Percentiles rank a stretch among this genome's conserved stretches.
Evolutionary conservation across 2,797 vertebrate genomes (phyloP).

Genomic region (Lutra lutra): DNA sequence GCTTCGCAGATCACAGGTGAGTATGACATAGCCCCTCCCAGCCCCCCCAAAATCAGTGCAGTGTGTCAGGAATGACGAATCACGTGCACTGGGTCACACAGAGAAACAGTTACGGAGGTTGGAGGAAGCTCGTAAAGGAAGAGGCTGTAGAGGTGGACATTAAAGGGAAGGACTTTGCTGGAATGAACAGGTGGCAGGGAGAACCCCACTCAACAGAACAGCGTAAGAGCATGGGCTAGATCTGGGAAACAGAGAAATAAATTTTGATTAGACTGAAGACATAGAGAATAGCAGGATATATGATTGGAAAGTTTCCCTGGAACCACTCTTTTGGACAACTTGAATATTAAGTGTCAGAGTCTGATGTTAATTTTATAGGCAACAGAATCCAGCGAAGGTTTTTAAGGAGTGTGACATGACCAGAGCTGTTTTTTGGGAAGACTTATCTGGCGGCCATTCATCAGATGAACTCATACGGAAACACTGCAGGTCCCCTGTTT

Average conservation of each 20-base stretch:
- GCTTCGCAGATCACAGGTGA: not conserved
- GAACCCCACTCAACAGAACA: not conserved
- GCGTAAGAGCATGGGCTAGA: not conserved
- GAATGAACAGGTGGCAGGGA: not conserved
- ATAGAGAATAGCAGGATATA: not conserved
- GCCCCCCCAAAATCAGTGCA: not conserved
- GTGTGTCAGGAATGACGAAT: not conserved
- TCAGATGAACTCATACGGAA: not conserved
- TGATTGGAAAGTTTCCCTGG: not conserved
- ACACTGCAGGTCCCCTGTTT: not conserved
- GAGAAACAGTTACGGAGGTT: not conserved
- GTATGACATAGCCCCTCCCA: not conserved
- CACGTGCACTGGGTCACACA: not conserved
- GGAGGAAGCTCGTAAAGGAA: not conserved
- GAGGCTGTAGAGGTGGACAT: not conserved
- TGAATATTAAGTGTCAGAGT: not conserved
- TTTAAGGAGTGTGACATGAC: not conserved
- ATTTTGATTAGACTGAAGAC: not conserved
- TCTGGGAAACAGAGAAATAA: not conserved
- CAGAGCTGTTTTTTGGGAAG: not conserved
- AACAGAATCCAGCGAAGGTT: not conserved
- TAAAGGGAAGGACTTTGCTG: constrained; percentile 4
- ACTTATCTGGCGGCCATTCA: not conserved
- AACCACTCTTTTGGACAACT: not conserved
- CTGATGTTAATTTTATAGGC: not conserved